Conservation (phyloP, 2,113 vertebrate species). For the Eudyptes chrysolophus region DNA sequence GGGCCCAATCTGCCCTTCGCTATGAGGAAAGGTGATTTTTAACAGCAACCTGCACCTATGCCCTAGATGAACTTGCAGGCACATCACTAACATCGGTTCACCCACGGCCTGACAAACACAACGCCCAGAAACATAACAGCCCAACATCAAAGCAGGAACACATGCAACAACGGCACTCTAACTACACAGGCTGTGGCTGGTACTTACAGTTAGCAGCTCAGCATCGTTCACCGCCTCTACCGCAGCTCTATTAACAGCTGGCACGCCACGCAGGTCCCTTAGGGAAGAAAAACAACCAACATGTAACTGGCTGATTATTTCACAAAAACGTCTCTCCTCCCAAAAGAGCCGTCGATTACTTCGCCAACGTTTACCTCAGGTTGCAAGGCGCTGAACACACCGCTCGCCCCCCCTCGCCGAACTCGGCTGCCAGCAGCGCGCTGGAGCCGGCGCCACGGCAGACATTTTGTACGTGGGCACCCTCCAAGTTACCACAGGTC, state of each 20-base stretch:
- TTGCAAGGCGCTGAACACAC: accelerated
- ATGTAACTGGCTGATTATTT: accelerated
- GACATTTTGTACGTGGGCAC: neutral
- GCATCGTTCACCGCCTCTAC: neutral
- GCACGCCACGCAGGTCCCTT: accelerated
- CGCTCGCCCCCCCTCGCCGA: accelerated
- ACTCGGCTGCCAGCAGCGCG: neutral
- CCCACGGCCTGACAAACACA: too few species aligned
- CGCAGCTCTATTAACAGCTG: accelerated
- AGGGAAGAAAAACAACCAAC: accelerated
- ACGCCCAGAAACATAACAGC: accelerated
- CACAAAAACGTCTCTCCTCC: accelerated
- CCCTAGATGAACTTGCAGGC: accelerated
- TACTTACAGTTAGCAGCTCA: neutral
- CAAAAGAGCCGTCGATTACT: accelerated
- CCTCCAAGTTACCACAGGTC: accelerated
- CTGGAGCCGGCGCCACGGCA: accelerated
- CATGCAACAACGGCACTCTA: accelerated
- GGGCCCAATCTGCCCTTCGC: accelerated
- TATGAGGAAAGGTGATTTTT: neutral
- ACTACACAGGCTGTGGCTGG: accelerated
- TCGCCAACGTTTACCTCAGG: neutral
- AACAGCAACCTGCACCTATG: neutral
- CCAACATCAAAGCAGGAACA: accelerated
- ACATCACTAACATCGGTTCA: accelerated